Evolutionary conservation across 1,140 invertebrate species (phyloP).

Genomic region (Pogonognathellus flavescens): DNA sequence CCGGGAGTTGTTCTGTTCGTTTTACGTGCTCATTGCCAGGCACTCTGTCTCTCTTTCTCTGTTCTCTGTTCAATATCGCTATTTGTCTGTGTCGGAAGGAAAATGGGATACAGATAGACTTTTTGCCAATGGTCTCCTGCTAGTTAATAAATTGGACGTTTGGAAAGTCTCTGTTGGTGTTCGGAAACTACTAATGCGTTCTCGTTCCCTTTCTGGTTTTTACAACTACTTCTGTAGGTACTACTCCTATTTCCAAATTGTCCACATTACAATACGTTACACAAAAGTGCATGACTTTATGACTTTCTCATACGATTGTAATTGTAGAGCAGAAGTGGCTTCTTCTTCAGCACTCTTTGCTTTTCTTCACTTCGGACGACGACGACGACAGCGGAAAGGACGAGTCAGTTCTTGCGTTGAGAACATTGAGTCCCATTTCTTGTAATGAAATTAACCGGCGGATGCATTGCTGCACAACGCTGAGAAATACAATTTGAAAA

Average conservation of each 20-base stretch:
- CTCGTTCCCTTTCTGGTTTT: not conserved
- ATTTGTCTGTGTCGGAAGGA: not conserved
- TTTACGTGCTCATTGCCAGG: not conserved
- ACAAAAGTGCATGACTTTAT: not conserved
- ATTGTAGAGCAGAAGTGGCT: no score
- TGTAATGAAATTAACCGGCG: conserved; percentile 17
- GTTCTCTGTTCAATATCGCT: not conserved
- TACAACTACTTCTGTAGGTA: no score
- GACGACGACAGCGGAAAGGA: not conserved
- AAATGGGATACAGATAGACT: conserved; percentile 12
- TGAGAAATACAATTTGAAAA: not conserved
- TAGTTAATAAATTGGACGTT: conserved; percentile 11
- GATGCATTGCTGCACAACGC: not conserved
- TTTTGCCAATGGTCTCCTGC: conserved; percentile 2
- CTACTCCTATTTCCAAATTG: no score
- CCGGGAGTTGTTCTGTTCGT: no score
- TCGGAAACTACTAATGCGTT: not conserved
- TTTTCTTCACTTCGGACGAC: not conserved
- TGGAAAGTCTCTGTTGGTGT: conserved; percentile 6
- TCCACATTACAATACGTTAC: not conserved
- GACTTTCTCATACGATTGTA: not conserved
- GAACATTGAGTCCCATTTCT: not conserved
- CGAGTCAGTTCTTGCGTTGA: not conserved
- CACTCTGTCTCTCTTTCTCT: not conserved
- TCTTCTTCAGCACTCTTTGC: not conserved